Conservation (phyloP, 2,113 vertebrate species). For the Cyanoramphus novaezelandiae region DNA sequence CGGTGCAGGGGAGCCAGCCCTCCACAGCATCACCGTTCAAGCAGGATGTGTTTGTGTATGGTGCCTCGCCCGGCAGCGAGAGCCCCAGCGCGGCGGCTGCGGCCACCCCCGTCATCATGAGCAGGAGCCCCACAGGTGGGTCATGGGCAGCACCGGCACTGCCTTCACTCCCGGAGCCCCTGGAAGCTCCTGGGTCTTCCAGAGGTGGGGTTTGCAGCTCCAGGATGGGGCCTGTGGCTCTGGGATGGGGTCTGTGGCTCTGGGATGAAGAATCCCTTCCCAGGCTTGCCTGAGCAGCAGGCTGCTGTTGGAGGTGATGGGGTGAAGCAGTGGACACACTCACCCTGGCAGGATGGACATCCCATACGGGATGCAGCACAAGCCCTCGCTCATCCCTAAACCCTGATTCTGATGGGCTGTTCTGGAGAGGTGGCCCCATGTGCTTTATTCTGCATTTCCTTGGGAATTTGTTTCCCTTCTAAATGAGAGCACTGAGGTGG, state of each 20-base stretch:
- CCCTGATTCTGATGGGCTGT: rapidly evolving
- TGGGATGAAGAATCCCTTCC: not conserved
- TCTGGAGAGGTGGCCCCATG: rapidly evolving
- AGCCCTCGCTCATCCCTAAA: not conserved
- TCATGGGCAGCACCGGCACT: rapidly evolving
- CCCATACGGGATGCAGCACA: rapidly evolving
- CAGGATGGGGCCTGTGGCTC: not conserved
- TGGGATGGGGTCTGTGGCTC: not conserved
- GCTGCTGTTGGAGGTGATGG: rapidly evolving
- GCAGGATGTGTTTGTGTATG: slow-evolving; percentile 83
- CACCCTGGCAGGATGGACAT: rapidly evolving
- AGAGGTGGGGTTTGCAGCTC: not conserved
- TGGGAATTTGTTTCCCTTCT: not conserved
- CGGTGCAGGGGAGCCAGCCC: slow-evolving; percentile 80
- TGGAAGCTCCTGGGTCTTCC: not conserved
- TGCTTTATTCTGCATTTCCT: not conserved
- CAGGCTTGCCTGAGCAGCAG: not conserved
- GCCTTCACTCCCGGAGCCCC: rapidly evolving
- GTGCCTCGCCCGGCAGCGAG: slow-evolving; percentile 75
- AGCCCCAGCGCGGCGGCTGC: slow-evolving; percentile 70
- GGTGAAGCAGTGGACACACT: rapidly evolving
- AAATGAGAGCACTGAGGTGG: not conserved
- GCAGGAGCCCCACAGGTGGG: slow-evolving; percentile 90
- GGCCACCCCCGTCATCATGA: slow-evolving; percentile 85
- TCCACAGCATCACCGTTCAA: slow-evolving; percentile 79